Conservation (phyloP, 2,888 invertebrate species). For the Mystacides longicornis region DNA sequence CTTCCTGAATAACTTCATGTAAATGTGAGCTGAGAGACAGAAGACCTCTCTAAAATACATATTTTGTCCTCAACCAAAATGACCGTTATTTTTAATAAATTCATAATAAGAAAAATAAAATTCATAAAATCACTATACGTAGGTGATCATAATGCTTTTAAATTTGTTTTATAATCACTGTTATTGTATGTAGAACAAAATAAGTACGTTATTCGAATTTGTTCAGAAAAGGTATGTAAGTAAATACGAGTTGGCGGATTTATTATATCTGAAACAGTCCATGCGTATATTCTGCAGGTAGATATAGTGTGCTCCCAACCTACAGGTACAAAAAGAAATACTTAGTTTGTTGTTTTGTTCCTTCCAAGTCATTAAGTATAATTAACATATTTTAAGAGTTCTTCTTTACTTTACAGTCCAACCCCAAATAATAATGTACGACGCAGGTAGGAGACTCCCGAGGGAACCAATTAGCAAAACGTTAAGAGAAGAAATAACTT, state of each 20-base stretch:
- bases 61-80: too few species aligned
- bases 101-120: too few species aligned
- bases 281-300: neutral
- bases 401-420: neutral
- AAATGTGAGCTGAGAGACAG: too few species aligned
- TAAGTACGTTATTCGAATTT: neutral
- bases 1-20: too few species aligned
- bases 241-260: neutral
- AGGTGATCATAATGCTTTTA: too few species aligned
- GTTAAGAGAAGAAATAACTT: neutral
- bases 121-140: too few species aligned
- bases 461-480: neutral
- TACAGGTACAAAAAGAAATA: neutral
- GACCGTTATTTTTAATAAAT: too few species aligned
- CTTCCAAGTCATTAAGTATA: neutral
- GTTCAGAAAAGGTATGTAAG: neutral
- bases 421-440: neutral
- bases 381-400: constrained; percentile 1
- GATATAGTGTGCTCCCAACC: neutral
- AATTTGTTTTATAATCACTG: too few species aligned
- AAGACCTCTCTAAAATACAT: too few species aligned
- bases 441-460: neutral
- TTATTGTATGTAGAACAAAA: too few species aligned
- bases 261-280: neutral
- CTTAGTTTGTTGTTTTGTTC: neutral